A percentile compares a stretch with the other conserved stretches of the same genome.
Conservation (phyloP, 2,113 vertebrate species). For the Eublepharis macularius region DNA sequence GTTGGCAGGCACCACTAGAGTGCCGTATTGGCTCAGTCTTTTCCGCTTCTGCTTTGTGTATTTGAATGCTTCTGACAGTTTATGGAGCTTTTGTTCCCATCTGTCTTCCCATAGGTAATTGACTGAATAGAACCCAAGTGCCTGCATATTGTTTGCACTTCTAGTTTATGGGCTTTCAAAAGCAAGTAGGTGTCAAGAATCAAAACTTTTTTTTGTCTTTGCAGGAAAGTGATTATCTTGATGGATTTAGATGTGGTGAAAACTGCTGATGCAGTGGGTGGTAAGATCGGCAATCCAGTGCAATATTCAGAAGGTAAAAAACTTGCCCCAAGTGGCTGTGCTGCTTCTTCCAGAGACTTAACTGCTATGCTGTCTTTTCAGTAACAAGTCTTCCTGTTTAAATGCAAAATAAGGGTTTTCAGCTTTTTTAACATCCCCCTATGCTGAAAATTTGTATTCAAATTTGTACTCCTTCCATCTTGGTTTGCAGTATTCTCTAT, state of each 20-base stretch:
- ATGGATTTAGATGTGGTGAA: constrained; percentile 89
- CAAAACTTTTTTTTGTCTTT: constrained; percentile 44
- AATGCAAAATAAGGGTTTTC: constrained; percentile 16
- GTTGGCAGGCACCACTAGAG: neutral
- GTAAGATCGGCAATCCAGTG: constrained; percentile 88
- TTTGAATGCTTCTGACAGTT: neutral
- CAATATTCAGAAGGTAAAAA: constrained; percentile 87
- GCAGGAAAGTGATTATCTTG: constrained; percentile 91
- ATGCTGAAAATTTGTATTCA: no score
- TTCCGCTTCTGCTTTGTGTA: neutral
- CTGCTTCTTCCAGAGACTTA: neutral
- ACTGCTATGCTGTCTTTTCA: neutral
- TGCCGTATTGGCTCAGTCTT: neutral
- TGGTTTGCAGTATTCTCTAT: neutral
- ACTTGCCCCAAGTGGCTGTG: constrained; percentile 5
- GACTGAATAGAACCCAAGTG: neutral
- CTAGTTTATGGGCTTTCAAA: neutral
- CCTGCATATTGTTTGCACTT: neutral
- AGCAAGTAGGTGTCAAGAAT: neutral
- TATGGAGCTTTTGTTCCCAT: constrained; percentile 27
- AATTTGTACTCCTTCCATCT: neutral
- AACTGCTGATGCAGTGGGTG: constrained; percentile 77
- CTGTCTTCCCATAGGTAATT: neutral
- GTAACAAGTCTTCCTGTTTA: constrained; percentile 11
- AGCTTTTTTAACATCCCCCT: neutral